Percentiles rank a stretch among this genome's conserved stretches.
phyloP scores from a whole-genome alignment of 1,140 invertebrate species.

The Apis cerana region DNA sequence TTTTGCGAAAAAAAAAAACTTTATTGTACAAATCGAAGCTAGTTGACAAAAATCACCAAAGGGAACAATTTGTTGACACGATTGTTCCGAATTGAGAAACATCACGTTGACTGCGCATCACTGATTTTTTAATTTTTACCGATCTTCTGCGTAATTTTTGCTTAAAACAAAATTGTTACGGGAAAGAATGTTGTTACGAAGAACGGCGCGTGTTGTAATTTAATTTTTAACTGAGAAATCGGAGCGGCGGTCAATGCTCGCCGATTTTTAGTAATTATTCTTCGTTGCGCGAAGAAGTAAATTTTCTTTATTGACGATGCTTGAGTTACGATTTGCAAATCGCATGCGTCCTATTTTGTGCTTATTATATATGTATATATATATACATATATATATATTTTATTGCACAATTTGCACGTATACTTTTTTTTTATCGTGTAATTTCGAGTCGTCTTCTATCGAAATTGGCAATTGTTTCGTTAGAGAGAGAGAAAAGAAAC shows the following conservation, averaged over 20 bases:
- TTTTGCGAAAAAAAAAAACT: not conserved
- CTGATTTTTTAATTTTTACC: not conserved
- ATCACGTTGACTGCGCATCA: not conserved
- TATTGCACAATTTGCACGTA: slow-evolving; percentile 44
- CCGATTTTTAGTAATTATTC: not conserved
- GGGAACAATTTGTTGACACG: slow-evolving; percentile 44
- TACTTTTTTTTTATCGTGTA: slow-evolving; percentile 2
- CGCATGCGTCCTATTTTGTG: slow-evolving; percentile 29
- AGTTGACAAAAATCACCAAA: slow-evolving; percentile 29
- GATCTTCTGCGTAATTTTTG: not conserved
- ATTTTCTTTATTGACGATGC: slow-evolving; percentile 30
- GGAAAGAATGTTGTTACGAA: no score
- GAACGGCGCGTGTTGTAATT: no score
- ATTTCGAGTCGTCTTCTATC: slow-evolving; percentile 15
- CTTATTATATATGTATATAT: not conserved
- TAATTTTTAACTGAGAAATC: not conserved
- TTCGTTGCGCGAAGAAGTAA: not conserved
- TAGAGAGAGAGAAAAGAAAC: not conserved
- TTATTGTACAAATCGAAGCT: slow-evolving; percentile 58
- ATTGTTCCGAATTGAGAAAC: slow-evolving; percentile 8
- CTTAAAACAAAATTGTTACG: no score
- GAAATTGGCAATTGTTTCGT: slow-evolving; percentile 2
- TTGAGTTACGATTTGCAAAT: slow-evolving; percentile 29
- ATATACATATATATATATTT: not conserved
- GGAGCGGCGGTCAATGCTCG: not conserved